Base-by-base conservation (phyloP, 2,888 invertebrate genomes). In the Dryocosmus kuriphilus region DNA sequence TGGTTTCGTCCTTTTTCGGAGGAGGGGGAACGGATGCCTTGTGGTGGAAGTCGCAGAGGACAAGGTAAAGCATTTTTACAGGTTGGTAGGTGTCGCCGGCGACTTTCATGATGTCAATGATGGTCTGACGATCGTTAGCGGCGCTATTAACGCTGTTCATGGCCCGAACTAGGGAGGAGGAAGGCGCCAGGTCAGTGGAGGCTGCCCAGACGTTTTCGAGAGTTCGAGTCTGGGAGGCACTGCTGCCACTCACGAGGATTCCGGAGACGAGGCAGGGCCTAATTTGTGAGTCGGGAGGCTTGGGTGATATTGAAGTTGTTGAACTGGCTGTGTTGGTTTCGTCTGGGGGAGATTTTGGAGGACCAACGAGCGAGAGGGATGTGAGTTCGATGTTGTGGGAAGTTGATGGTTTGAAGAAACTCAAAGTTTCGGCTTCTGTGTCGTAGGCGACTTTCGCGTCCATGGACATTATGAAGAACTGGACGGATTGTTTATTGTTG, bases 71-170 rank as follows among this genome's bases (percentile, higher is more conserved):
- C 79, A 85, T 88, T 83, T 80, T 91, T 77, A 86, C 87, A 80
- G 84, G 88, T 82, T 83, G 90, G 85, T 89, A 84, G 83, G 88
- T 86, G 86, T 90, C 87, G 84, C 89, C 81, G 83, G 89, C 82
- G 19, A 82, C 82, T 79, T 93, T 92, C 91, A 93, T 93, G 81
- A 93, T 93, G 83, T 93, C 92, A 77, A 93, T 88, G 57, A 86
- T 88, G 81, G 90, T 90, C 86, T 89, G 89, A 78, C 90, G 88
- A 83, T 91, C 90, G 86, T 91, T 91, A 75, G 91, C 87, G 60
- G 91, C 95, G 90, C 95, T 94, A 88, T 96, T 96, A 78, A 96
- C 95, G 88, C 95, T 95, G 89, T 97, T 96, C 94, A 96, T 95
- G 19, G 95, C 95, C 85, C 96, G 95, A 11, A 96, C 95, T 77